Percentiles rank a stretch among this genome's conserved stretches.
These are phyloP conservation scores for Harpegnathos saltator DNA, from an alignment of 1,140 invertebrate species.

Conservation along the genomic window DNA sequence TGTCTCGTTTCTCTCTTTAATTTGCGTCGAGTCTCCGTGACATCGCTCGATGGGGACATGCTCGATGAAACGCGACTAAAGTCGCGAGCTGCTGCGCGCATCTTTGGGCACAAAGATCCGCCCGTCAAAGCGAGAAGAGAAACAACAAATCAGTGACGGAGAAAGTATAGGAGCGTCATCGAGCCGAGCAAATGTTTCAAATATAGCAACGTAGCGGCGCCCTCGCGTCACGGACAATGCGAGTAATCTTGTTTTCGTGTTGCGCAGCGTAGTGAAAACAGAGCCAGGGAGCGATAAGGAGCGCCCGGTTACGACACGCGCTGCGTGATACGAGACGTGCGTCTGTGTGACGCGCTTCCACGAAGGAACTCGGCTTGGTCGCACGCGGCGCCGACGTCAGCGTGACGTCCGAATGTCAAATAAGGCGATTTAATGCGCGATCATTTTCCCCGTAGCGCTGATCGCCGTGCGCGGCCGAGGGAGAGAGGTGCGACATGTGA, in stretches of 20 bases:
- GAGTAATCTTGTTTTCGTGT: conserved; percentile 22
- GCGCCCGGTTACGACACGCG: conserved; percentile 39
- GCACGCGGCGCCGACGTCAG: conserved; percentile 56
- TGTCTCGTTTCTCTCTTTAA: too few relatives aligned
- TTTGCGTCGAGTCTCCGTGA: too few relatives aligned
- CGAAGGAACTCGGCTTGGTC: conserved; percentile 22
- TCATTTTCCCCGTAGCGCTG: conserved; percentile 38
- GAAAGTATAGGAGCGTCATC: background rate
- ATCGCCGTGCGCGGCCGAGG: conserved; percentile 16
- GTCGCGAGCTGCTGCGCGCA: too few relatives aligned
- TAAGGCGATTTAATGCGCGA: conserved; percentile 45
- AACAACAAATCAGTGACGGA: too few relatives aligned
- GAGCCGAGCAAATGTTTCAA: background rate
- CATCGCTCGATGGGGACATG: too few relatives aligned
- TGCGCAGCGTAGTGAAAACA: conserved; percentile 25
- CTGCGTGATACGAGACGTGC: conserved; percentile 37
- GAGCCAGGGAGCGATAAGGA: conserved; percentile 42
- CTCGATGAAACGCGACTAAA: too few relatives aligned
- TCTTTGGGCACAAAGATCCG: too few relatives aligned
- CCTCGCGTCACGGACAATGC: conserved; percentile 9
- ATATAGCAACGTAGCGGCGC: background rate
- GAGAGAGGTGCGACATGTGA: conserved; percentile 14
- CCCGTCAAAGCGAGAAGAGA: too few relatives aligned
- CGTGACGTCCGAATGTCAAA: conserved; percentile 52
- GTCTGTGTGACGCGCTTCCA: conserved; percentile 45